phyloP scores from a whole-genome alignment of 2,113 vertebrate genomes.

The Myrmecophaga tridactyla region DNA sequence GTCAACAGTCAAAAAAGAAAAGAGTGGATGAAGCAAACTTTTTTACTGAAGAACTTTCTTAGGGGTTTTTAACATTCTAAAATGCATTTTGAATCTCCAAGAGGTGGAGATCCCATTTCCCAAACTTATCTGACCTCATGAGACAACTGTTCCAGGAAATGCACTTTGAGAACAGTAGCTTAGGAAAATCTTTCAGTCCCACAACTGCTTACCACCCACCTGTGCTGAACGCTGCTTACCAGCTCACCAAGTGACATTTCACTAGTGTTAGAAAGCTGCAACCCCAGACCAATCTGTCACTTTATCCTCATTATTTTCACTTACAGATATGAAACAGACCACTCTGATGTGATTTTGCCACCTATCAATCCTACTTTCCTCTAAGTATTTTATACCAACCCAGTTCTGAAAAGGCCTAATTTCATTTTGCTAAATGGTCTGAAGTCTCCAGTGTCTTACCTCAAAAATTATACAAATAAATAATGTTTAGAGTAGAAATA shows the following conservation, averaged over 20 bases:
- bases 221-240: background rate
- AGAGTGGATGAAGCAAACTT: background rate
- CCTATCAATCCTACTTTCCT: background rate
- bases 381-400: background rate
- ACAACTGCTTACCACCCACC: no score
- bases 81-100: background rate
- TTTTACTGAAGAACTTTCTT: background rate
- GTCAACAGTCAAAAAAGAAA: background rate
- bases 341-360: background rate
- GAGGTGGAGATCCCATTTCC: background rate
- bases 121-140: background rate
- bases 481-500: background rate
- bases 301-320: background rate
- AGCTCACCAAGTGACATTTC: background rate
- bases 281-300: background rate
- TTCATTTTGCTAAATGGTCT: background rate
- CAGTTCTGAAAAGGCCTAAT: slow-evolving; percentile 15
- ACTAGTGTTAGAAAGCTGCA: background rate
- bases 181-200: background rate
- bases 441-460: background rate
- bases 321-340: background rate
- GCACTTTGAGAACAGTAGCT: no score
- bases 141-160: background rate
- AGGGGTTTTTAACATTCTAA: background rate
- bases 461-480: slow-evolving; percentile 4